phyloP scores from a whole-genome alignment of 1,140 invertebrate species.

The Palaemon carinicauda region DNA sequence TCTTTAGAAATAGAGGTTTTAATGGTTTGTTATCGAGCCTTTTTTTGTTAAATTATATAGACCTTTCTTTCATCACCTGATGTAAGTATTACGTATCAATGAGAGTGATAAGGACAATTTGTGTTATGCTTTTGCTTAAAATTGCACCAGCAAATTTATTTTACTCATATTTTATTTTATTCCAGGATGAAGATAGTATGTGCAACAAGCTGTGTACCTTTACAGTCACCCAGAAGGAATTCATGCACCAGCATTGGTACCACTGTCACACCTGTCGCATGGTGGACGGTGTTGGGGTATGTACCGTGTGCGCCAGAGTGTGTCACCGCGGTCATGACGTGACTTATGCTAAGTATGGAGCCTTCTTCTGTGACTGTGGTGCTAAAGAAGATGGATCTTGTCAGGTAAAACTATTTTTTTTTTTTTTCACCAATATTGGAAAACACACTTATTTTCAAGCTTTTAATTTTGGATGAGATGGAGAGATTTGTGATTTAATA shows the following conservation, averaged over 20 bases:
- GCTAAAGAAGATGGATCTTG: conserved; percentile 88
- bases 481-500: no score
- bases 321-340: conserved; percentile 97
- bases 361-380: conserved; percentile 99
- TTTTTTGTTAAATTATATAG: no score
- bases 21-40: no score
- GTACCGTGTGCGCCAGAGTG: conserved; percentile 94
- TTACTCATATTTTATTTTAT: conserved; percentile 45
- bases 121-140: no score
- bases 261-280: conserved; percentile 98
- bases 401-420: conserved; percentile 67
- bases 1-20: no score
- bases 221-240: conserved; percentile 95
- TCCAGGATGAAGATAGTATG: conserved; percentile 89
- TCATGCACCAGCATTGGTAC: conserved; percentile 96
- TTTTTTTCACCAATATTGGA: neutral
- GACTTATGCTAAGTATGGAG: conserved; percentile 97
- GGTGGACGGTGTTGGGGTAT: conserved; percentile 97
- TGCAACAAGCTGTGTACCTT: conserved; percentile 96
- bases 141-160: neutral
- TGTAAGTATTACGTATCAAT: no score
- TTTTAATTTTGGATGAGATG: no score
- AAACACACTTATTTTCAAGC: neutral
- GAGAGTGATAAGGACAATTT: no score
- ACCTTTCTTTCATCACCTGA: no score